Conservation (phyloP, 2,797 vertebrate species). For the Poecile montanus region DNA sequence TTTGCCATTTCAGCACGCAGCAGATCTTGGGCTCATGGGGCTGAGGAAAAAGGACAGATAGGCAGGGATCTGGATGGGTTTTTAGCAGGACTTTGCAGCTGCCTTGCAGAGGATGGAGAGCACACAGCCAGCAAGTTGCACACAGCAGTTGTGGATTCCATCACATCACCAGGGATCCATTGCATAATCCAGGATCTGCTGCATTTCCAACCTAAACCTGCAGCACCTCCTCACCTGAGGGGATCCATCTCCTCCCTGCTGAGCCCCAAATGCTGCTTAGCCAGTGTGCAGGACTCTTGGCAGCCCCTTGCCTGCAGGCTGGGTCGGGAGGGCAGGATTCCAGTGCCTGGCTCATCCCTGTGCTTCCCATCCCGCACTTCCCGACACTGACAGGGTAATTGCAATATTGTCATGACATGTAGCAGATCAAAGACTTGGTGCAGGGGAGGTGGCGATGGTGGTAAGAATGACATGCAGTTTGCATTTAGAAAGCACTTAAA, state of each 20-base stretch:
- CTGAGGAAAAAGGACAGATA: neutral
- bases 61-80: neutral
- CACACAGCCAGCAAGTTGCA: neutral
- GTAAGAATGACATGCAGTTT: conserved; percentile 57
- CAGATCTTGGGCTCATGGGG: neutral
- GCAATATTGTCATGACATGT: conserved; percentile 62
- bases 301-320: accelerated
- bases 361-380: neutral
- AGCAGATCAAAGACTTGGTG: conserved; percentile 62
- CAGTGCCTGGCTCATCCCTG: neutral
- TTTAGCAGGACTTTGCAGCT: neutral
- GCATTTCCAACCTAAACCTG: neutral
- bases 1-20: neutral
- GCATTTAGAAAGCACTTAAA: conserved; percentile 70
- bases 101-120: neutral
- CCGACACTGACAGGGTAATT: conserved; percentile 28
- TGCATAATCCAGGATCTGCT: neutral
- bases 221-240: neutral
- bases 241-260: neutral
- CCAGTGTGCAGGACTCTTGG: neutral
- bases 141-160: too few relatives aligned
- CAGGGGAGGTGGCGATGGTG: conserved; percentile 42
- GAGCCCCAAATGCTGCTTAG: neutral
- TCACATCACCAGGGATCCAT: neutral
- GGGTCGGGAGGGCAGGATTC: neutral